Evolutionary conservation across 2,797 vertebrate genomes (phyloP).

Genomic region (Galagoides demidoff): DNA sequence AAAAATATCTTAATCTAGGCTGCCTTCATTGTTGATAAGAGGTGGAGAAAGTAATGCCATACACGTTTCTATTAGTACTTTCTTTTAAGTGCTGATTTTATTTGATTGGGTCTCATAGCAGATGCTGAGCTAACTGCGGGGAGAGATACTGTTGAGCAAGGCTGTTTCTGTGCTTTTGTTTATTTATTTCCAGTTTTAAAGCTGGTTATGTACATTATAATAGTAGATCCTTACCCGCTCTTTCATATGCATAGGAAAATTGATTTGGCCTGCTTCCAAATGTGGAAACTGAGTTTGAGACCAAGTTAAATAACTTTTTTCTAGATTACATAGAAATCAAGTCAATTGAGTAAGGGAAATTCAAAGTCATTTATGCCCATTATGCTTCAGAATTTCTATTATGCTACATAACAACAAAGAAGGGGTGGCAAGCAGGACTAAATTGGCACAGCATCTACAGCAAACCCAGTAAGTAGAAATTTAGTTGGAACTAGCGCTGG

Average conservation of each 20-base stretch:
- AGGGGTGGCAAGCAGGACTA: neutral
- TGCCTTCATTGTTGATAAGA: neutral
- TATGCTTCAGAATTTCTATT: neutral
- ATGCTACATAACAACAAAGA: neutral
- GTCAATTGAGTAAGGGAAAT: neutral
- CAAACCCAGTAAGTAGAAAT: neutral
- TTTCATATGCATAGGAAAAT: neutral
- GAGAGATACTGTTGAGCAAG: neutral
- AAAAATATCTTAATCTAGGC: neutral
- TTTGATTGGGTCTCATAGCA: neutral
- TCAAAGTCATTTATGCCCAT: neutral
- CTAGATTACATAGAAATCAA: neutral
- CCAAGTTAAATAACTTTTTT: neutral
- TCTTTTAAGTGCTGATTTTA: neutral
- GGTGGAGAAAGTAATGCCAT: neutral
- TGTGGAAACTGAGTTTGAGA: neutral
- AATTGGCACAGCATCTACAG: neutral
- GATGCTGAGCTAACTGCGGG: neutral
- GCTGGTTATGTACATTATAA: neutral
- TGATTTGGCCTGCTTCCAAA: neutral
- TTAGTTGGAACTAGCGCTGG: no score
- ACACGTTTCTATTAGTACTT: neutral
- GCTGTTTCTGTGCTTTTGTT: neutral
- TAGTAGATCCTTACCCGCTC: neutral
- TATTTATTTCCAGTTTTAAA: neutral